Conservation (phyloP, 2,888 invertebrate species). For the Drosophila diplacantha region DNA sequence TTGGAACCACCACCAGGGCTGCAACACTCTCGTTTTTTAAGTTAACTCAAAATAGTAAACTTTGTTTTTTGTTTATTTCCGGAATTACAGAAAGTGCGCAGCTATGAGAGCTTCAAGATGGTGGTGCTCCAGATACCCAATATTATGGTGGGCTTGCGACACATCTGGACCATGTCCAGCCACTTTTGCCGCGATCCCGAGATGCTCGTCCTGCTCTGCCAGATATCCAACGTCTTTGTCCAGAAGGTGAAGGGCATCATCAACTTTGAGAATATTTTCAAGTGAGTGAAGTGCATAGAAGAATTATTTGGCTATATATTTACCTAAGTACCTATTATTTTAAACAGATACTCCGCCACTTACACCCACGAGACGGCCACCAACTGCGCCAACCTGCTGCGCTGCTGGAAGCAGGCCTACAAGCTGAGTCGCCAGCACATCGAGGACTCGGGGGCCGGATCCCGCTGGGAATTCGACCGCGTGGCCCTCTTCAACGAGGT, state of each 20-base stretch:
- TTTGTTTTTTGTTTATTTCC: not conserved
- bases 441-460: conserved; percentile 89
- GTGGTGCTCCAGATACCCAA: conserved; percentile 86
- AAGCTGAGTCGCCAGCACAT: conserved; percentile 88
- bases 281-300: conserved; percentile 79
- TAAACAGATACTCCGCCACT: conserved; percentile 67
- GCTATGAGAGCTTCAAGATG: conserved; percentile 84
- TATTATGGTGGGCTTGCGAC: conserved; percentile 89
- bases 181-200: conserved; percentile 91
- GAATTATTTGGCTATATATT: not conserved
- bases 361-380: conserved; percentile 74
- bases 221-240: conserved; percentile 90
- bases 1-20: not conserved
- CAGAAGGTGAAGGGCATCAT: conserved; percentile 86
- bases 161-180: conserved; percentile 94
- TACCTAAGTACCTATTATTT: too few species aligned
- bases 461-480: conserved; percentile 95
- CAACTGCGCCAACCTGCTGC: conserved; percentile 76
- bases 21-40: not conserved
- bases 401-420: conserved; percentile 82
- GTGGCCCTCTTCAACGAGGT: conserved; percentile 88
- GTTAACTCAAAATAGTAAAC: not conserved
- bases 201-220: conserved; percentile 89
- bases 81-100: conserved; percentile 82
- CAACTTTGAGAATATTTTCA: conserved; percentile 85